Conservation (phyloP, 2,797 vertebrate genomes). For the Tenualosa ilisha region DNA sequence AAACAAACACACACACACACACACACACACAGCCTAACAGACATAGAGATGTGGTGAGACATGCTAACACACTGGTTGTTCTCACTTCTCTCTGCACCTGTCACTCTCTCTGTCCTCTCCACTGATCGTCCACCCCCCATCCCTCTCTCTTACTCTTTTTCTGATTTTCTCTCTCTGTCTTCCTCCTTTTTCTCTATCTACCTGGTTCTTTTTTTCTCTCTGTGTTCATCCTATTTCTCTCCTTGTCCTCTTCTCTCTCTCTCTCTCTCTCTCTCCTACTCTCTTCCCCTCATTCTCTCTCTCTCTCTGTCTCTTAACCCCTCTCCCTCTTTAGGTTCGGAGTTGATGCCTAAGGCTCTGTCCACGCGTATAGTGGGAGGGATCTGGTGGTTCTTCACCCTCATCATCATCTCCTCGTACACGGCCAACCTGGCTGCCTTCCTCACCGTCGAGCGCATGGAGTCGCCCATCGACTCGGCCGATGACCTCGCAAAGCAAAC, state of each 20-base stretch:
- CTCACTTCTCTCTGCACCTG: background rate
- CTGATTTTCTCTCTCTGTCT: no score
- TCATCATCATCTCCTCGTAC: slow-evolving; percentile 99
- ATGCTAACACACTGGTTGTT: background rate
- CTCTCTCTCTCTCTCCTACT: background rate
- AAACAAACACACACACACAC: background rate
- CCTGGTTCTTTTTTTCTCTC: background rate
- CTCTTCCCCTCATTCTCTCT: background rate
- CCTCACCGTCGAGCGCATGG: slow-evolving; percentile 98
- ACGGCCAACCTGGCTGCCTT: slow-evolving; percentile 98
- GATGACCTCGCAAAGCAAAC: slow-evolving; percentile 98
- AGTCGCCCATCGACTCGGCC: slow-evolving; percentile 96
- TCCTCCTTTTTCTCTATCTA: background rate
- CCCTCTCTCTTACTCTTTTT: no score
- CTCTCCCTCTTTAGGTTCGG: slow-evolving; percentile 76
- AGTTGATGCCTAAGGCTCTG: slow-evolving; percentile 98
- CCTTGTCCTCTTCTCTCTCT: background rate
- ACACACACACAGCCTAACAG: background rate
- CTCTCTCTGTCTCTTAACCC: slow-evolving; percentile 54
- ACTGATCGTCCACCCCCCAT: background rate
- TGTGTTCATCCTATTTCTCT: background rate
- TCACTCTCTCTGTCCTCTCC: background rate
- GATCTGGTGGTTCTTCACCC: slow-evolving; percentile 99
- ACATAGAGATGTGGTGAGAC: no score
- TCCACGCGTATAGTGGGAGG: slow-evolving; percentile 98